Conservation (phyloP, 2,888 invertebrate genomes). For the Caradrina kadenii region DNA sequence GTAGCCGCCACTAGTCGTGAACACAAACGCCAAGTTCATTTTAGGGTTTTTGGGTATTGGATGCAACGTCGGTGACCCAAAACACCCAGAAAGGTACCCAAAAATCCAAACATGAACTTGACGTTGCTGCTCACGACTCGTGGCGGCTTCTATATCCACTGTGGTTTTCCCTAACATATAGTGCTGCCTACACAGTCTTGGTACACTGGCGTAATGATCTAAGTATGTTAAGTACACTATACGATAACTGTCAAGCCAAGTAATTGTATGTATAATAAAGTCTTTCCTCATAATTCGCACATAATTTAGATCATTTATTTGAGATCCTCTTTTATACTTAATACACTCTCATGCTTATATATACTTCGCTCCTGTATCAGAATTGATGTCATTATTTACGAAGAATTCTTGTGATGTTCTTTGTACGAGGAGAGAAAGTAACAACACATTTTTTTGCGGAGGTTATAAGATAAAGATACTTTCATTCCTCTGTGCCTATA, state of each 20-base stretch:
- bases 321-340: not conserved
- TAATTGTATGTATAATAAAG: not conserved
- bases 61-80: no score
- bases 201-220: no score
- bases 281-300: constrained; percentile 3
- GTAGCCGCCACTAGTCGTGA: no score
- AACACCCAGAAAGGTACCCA: no score
- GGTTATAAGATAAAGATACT: constrained; percentile 10
- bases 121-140: no score
- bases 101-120: no score
- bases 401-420: constrained; percentile 15
- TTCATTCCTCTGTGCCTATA: not conserved
- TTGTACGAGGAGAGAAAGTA: constrained; percentile 34
- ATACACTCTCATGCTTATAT: constrained; percentile 15
- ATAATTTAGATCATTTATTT: constrained; percentile 43
- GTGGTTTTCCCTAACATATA: no score
- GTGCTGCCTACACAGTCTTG: no score
- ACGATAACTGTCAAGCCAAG: not conserved
- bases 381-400: constrained; percentile 47
- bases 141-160: no score
- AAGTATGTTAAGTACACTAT: no score
- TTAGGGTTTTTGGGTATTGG: no score
- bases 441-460: constrained; percentile 22
- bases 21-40: no score
- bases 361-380: constrained; percentile 29